A percentile compares a stretch with the other conserved stretches of the same genome.
Evolutionary conservation across 1,140 invertebrate genomes (phyloP).

Genomic region (Luehdorfia chinensis): DNA sequence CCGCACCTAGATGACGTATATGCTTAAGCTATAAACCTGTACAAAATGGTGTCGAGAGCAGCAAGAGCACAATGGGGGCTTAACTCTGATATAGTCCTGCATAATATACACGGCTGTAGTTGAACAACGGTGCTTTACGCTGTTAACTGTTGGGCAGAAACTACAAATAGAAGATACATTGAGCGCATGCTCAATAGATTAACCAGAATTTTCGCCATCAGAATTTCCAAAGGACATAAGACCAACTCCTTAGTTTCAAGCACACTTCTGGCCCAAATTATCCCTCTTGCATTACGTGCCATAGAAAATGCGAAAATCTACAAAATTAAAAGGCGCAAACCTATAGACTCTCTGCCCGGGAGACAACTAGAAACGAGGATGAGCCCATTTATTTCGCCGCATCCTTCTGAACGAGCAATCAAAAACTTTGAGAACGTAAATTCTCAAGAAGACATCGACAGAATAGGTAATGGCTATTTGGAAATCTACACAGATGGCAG

Average conservation of each 20-base stretch:
- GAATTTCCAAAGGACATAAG: not conserved
- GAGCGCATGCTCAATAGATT: not conserved
- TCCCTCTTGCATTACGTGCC: not conserved
- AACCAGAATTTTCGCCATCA: not conserved
- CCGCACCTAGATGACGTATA: not conserved
- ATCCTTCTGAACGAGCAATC: not conserved
- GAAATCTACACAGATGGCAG: conserved; percentile 35
- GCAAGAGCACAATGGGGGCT: not conserved
- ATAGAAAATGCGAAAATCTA: not conserved
- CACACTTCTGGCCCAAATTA: no score
- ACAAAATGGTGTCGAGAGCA: not conserved
- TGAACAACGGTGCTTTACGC: no score
- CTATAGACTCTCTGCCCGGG: not conserved
- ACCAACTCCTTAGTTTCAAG: not conserved
- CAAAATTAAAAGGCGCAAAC: not conserved
- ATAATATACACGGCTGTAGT: no score
- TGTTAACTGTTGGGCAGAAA: no score
- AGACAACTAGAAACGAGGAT: no score
- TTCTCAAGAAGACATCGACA: no score
- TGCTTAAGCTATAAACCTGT: not conserved
- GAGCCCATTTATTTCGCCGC: not conserved
- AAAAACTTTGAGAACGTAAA: no score
- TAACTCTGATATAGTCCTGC: no score
- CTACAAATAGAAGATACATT: not conserved
- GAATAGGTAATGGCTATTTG: no score